Evolutionary conservation across 1,140 invertebrate species (phyloP).

Genomic region (Bacillus rossius): DNA sequence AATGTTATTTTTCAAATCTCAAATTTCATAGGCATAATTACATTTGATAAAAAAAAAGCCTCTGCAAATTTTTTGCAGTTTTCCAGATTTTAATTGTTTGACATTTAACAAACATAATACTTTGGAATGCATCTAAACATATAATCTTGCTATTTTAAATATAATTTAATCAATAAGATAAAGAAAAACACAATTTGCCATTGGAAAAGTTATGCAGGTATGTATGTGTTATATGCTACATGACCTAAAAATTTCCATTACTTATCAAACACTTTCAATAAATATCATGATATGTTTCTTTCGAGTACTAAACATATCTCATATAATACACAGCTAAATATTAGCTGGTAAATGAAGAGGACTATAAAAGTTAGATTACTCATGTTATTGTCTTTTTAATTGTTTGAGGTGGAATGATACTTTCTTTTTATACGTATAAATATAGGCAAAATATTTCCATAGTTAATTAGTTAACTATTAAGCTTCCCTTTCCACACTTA

Average conservation of each 20-base stretch:
- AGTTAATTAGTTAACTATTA: no score
- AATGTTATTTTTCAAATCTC: background rate
- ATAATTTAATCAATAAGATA: background rate
- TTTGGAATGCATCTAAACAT: conserved; percentile 10
- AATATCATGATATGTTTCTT: conserved; percentile 1
- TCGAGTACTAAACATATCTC: background rate
- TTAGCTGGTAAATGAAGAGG: no score
- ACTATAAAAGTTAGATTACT: no score
- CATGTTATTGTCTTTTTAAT: no score
- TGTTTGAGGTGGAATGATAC: no score
- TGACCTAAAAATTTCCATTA: background rate
- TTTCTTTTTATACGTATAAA: no score
- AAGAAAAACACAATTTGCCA: background rate
- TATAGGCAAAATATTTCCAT: no score
- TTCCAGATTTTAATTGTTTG: background rate
- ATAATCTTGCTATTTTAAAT: background rate
- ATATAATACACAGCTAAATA: no score
- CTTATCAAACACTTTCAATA: background rate
- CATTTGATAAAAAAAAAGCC: background rate
- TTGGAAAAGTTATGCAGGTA: background rate
- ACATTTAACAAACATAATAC: conserved; percentile 4
- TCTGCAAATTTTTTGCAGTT: conserved; percentile 2
- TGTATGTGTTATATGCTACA: background rate
- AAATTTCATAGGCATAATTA: background rate
- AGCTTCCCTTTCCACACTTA: no score